Conservation (phyloP, 2,888 invertebrate species). For the Eilema griseolum region DNA sequence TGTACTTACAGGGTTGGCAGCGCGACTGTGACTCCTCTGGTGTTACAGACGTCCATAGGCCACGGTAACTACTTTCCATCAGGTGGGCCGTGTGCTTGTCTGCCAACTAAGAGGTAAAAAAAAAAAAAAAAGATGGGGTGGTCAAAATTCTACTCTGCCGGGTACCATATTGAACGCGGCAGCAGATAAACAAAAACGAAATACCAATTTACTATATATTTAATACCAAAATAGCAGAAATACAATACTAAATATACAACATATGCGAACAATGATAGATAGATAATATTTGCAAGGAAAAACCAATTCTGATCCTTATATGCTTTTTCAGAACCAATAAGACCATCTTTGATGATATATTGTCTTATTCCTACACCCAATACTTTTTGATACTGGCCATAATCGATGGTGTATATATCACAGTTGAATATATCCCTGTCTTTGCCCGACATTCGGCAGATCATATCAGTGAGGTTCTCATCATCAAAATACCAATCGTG, state of each 20-base stretch:
- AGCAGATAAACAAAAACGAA: too few species aligned
- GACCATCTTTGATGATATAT: background rate
- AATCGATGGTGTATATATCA: background rate
- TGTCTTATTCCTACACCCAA: background rate
- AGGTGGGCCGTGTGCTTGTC: too few species aligned
- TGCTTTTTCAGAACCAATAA: background rate
- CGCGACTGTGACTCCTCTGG: too few species aligned
- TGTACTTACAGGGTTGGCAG: too few species aligned
- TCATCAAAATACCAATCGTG: background rate
- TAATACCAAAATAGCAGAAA: constrained; percentile 1
- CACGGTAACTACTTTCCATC: too few species aligned
- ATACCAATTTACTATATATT: background rate
- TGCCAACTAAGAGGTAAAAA: too few species aligned
- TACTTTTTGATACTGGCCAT: background rate
- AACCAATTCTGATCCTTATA: background rate
- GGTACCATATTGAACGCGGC: too few species aligned
- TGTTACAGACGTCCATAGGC: too few species aligned
- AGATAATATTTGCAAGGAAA: background rate
- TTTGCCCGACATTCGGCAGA: background rate
- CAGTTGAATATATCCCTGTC: constrained; percentile 4
- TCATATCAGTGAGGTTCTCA: background rate
- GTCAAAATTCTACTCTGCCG: too few species aligned
- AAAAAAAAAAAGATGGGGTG: too few species aligned
- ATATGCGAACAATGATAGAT: background rate
- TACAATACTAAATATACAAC: background rate